Percentiles rank a stretch among this genome's conserved stretches.
Evolutionary conservation across 2,888 invertebrate genomes (phyloP).

Genomic region (Oscheius sp.): DNA sequence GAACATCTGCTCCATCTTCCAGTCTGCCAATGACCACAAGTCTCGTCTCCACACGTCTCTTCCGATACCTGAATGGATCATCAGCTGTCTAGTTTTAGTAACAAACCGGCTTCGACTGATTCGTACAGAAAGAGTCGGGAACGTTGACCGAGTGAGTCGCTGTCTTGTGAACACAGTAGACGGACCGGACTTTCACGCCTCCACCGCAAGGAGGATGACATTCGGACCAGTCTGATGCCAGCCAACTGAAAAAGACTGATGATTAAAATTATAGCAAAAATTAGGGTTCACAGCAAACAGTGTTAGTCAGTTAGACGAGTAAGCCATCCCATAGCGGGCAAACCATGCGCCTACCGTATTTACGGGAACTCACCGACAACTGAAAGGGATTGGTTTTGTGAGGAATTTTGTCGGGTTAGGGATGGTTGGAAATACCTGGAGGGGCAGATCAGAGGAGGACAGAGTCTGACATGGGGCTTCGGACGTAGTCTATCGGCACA

Average conservation of each 20-base stretch:
- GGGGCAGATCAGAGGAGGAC: constrained; percentile 65
- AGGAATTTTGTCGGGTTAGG: constrained; percentile 52
- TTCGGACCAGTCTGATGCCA: constrained; percentile 90
- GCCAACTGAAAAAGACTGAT: constrained; percentile 80
- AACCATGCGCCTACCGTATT: constrained; percentile 38
- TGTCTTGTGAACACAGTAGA: constrained; percentile 81
- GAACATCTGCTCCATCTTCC: constrained; percentile 59
- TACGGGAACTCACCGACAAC: constrained; percentile 41
- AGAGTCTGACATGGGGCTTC: constrained; percentile 55
- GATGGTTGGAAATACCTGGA: constrained; percentile 68
- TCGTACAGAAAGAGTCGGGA: constrained; percentile 49
- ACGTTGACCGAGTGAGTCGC: constrained; percentile 52
- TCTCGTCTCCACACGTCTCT: constrained; percentile 48
- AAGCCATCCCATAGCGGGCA: constrained; percentile 35
- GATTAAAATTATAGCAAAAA: not conserved
- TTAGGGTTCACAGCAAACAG: constrained; percentile 21
- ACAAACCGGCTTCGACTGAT: constrained; percentile 52
- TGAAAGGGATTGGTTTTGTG: constrained; percentile 32
- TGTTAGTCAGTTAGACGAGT: constrained; percentile 21
- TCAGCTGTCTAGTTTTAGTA: not conserved
- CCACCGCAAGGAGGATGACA: constrained; percentile 93
- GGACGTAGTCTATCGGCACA: constrained; percentile 68
- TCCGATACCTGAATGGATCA: constrained; percentile 40
- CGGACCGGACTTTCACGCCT: constrained; percentile 86
- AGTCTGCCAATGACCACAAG: constrained; percentile 57